Conservation (phyloP, 2,888 invertebrate species). For the Apodemia zela region DNA sequence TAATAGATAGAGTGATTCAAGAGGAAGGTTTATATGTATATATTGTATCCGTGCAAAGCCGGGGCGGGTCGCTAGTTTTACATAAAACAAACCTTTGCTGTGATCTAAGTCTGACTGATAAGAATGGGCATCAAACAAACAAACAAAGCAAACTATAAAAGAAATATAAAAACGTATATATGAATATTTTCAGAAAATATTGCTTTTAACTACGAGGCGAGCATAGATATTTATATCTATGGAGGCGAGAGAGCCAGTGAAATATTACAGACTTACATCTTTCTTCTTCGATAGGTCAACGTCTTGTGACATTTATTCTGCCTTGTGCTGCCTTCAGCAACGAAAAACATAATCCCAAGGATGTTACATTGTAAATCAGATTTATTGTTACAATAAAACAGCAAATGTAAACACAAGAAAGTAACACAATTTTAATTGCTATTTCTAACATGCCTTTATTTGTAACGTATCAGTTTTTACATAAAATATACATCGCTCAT, state of each 20-base stretch:
- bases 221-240: no score
- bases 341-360: constrained; percentile 26
- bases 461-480: background rate
- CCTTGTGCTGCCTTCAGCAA: constrained; percentile 25
- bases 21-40: no score
- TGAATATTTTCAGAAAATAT: background rate
- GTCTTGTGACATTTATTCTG: constrained; percentile 30
- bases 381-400: constrained; percentile 26
- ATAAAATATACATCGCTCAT: background rate
- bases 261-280: constrained; percentile 28
- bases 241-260: background rate
- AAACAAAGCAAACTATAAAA: no score
- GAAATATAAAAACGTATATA: background rate
- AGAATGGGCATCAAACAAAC: no score
- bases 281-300: constrained; percentile 29
- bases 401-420: constrained; percentile 21
- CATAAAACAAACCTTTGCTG: no score
- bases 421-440: constrained; percentile 24
- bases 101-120: no score
- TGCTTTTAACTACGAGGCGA: background rate
- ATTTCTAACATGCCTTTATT: constrained; percentile 17
- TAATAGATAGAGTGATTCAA: no score
- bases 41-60: no score
- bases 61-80: no score
- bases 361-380: constrained; percentile 24